Evolutionary conservation across 2,888 invertebrate genomes (phyloP), one percentile per base, ranked within the genome.

Genomic region (Falcaria lacertinaria): DNA sequence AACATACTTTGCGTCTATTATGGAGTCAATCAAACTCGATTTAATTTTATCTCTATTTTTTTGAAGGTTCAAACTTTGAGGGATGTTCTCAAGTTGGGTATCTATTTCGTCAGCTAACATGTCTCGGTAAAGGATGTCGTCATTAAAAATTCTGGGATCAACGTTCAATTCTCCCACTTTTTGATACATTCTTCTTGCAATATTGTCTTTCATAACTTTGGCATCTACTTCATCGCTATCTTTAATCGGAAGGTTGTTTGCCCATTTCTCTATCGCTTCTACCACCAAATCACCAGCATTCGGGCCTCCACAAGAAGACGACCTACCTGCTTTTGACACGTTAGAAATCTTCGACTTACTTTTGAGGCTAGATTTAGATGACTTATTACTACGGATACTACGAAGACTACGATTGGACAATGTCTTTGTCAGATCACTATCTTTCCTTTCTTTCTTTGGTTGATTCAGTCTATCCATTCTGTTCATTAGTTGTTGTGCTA

Each of bases 261-360:
- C 74, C 81, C 81, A 84, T 16, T 56, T 60, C 45, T 81, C 80
- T 43, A 84, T 72, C 8, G 61, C 60, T 44, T 80, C 65, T 3
- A 78, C 64, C 33, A 80, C 59, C 15, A 52, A 28, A 17, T 53
- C 46, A 14, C 61, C 69, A 17, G 69, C 61, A 42, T 58, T 52
- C 14, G 16, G 14, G 3, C 22, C 37, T 22, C 22, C 28, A 28
- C 28, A 28, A 1, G 11, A 28, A 28, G 28, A 28, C 28, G 28
- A 28, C 28, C 11, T 28, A 7, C 28, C 11, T 28, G 28, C 2
- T 28, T 28, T 28, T 28, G 28, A 19, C 3, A 19, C 19, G 6
- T 19, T 35, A n/a, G 17, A 15, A 34, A 19, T 15, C 48, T 48
- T 43, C 17, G 25, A 8, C 34, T 42, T 44, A 34, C 16, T 38